A percentile compares a stretch with the other conserved stretches of the same genome.
Conservation (phyloP, 2,113 vertebrate species). For the Aythya baeri region DNA sequence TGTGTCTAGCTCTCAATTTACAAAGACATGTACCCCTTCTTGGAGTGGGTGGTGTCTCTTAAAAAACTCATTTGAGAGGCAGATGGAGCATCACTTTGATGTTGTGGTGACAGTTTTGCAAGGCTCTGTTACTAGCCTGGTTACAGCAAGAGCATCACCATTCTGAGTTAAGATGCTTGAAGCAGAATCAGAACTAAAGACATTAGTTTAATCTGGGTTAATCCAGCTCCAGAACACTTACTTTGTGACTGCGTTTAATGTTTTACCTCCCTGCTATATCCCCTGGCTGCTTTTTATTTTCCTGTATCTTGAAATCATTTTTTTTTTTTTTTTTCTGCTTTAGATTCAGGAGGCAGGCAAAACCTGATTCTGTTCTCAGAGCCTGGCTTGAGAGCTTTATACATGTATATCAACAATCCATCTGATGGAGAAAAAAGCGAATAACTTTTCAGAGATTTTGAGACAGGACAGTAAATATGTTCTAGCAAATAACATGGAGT, state of each 20-base stretch:
- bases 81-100: background rate
- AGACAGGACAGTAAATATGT: background rate
- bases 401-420: background rate
- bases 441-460: background rate
- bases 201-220: background rate
- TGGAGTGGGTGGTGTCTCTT: background rate
- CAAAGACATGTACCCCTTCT: background rate
- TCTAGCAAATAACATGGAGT: background rate
- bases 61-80: conserved; percentile 7
- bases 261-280: background rate
- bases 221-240: background rate
- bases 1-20: background rate
- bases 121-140: background rate
- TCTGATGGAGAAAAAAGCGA: background rate
- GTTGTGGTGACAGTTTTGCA: background rate
- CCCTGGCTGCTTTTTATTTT: background rate
- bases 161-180: background rate
- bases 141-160: background rate
- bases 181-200: background rate
- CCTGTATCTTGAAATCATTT: background rate
- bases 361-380: background rate
- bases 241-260: background rate
- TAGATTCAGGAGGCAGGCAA: background rate
- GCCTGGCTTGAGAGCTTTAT: background rate
- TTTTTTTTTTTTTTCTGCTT: background rate